A percentile compares a stretch with the other conserved stretches of the same genome.
Conservation (phyloP, 2,797 vertebrate genomes). For the Eospalax fontanierii region DNA sequence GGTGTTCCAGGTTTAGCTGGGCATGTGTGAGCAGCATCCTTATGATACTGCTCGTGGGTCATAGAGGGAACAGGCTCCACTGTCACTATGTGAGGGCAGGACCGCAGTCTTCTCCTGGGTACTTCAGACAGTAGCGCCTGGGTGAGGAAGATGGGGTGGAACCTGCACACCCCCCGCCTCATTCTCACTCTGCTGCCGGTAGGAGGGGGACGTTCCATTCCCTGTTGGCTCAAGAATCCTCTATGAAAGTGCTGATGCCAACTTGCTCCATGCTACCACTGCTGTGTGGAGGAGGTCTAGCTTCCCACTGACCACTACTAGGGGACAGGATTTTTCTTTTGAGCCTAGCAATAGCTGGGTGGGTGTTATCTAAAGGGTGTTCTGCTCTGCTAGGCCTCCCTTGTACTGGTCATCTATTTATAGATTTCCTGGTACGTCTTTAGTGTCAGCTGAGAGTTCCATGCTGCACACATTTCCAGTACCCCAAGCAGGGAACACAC, state of each 20-base stretch:
- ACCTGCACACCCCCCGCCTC: background rate
- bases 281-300: background rate
- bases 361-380: background rate
- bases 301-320: background rate
- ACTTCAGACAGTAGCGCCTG: background rate
- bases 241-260: background rate
- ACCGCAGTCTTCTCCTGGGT: background rate
- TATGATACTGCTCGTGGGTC: background rate
- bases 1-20: background rate
- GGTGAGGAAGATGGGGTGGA: background rate
- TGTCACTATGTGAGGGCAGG: background rate
- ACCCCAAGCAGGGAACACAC: background rate
- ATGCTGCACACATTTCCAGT: background rate
- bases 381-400: background rate
- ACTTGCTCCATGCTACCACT: background rate
- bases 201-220: background rate
- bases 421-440: background rate
- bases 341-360: background rate
- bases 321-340: background rate
- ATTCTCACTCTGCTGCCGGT: background rate
- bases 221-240: background rate
- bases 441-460: background rate
- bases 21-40: background rate
- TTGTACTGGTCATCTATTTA: background rate
- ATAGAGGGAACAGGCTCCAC: background rate